Conservation (phyloP, 2,113 vertebrate genomes). For the Prionailurus bengalensis region DNA sequence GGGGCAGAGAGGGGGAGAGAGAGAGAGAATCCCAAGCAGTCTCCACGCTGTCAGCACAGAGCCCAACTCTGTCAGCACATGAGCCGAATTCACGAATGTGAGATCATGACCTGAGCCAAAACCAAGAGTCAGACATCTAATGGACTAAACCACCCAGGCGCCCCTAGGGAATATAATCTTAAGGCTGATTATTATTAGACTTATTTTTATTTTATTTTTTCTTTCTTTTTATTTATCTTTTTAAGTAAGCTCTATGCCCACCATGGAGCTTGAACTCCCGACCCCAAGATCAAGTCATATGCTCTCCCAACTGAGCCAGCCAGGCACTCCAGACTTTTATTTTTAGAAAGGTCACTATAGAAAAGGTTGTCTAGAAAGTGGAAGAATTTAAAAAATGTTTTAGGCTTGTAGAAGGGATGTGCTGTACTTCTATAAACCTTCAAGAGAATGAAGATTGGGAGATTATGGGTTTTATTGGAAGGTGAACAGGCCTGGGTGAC, state of each 20-base stretch:
- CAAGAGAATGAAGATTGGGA: neutral
- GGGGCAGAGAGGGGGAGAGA: no score
- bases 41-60: no score
- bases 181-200: neutral
- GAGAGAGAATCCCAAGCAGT: no score
- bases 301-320: no score
- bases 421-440: neutral
- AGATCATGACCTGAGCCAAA: no score
- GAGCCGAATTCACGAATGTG: no score
- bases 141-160: no score
- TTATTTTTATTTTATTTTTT: neutral
- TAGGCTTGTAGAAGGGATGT: neutral
- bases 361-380: neutral
- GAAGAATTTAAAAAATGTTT: constrained; percentile 13
- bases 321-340: neutral
- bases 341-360: neutral
- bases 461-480: neutral
- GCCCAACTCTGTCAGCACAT: no score
- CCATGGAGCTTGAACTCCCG: no score
- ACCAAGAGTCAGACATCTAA: no score
- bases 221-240: neutral
- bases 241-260: neutral
- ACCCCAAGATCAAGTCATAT: no score
- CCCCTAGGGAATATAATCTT: neutral
- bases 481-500: neutral